Evolutionary conservation across 1,140 invertebrate species (phyloP).

Genomic region (Magallana gigas): DNA sequence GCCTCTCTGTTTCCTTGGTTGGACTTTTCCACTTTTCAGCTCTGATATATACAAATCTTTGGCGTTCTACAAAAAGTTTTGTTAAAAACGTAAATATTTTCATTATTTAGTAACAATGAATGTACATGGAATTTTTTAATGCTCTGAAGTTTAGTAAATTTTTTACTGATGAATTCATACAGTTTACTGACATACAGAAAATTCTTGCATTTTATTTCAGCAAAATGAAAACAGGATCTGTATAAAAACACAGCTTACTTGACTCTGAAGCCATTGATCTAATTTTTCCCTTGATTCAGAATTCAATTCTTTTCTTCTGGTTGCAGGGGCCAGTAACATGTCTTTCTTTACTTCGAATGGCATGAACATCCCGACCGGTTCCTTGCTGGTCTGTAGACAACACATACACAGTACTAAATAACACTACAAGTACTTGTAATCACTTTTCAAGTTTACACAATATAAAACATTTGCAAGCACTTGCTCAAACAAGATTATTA

Average conservation of each 20-base stretch:
- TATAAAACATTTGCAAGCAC: too few relatives aligned
- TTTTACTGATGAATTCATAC: too few relatives aligned
- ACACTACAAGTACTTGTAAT: too few relatives aligned
- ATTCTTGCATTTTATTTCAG: too few relatives aligned
- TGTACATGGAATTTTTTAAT: too few relatives aligned
- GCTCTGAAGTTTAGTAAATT: too few relatives aligned
- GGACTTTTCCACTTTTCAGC: neutral
- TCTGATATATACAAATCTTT: slow-evolving; percentile 8
- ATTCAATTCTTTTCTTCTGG: slow-evolving; percentile 77
- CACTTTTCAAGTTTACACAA: too few relatives aligned
- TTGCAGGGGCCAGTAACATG: slow-evolving; percentile 89
- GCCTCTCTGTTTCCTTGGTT: neutral
- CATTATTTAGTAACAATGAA: too few relatives aligned
- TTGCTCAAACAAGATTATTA: too few relatives aligned
- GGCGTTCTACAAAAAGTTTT: neutral
- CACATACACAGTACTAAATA: neutral
- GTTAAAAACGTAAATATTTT: too few relatives aligned
- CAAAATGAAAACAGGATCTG: too few relatives aligned
- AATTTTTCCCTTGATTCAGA: slow-evolving; percentile 56
- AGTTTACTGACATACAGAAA: too few relatives aligned
- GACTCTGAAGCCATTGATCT: slow-evolving; percentile 58
- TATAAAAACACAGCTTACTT: slow-evolving; percentile 50
- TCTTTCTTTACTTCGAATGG: slow-evolving; percentile 89
- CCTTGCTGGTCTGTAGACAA: slow-evolving; percentile 61
- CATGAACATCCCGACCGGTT: slow-evolving; percentile 72